Evolutionary conservation across 1,140 invertebrate genomes (phyloP), one percentile per base, ranked within the genome.

Genomic region (Scaptomyza hsui): DNA sequence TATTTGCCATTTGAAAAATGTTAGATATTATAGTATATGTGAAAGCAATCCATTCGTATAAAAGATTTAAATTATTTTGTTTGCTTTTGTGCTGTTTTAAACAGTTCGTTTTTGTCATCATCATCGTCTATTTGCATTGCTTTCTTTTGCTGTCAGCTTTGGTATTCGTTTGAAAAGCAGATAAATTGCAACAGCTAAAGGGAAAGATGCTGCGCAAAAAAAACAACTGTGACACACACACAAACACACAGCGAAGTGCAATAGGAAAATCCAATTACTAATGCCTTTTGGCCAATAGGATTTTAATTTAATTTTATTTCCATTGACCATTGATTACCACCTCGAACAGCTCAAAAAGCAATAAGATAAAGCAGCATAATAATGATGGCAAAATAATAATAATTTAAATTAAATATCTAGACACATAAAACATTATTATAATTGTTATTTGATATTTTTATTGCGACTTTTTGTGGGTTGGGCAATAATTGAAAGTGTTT

Each of bases 401-500:
- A n/a, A n/a, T n/a, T n/a, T n/a, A n/a, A n/a, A n/a, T n/a, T n/a
- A 47, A 41, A 35, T 35, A 5, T 18, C 19, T 21, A 80, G 45
- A 76, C 45, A 48, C 59, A 75, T 82, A 60, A 78, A 82, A 64
- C 24, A 51, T 73, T 80, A 86, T 74, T 80, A 60, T 61, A 64
- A 85, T 86, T 80, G 47, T 47, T 63, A 69, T 79, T 24, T 4
- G 63, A 71, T 70, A 71, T 52, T 41, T 45, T 18, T 59, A 16
- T n/a, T 21, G 24, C 39, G 37, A 77, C 65, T 78, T 67, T 78
- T 32, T 60, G 4, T 13, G 59, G 53, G 75, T 65, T 77, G 55
- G 57, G 48, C 63, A 68, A 78, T 88, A 86, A 86, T 86, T 78
- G 86, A 86, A 88, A 82, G 75, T 78, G 78, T 89, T 71, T 88